Conservation (phyloP, 2,888 invertebrate genomes). For the Drosophila trichaetosa region DNA sequence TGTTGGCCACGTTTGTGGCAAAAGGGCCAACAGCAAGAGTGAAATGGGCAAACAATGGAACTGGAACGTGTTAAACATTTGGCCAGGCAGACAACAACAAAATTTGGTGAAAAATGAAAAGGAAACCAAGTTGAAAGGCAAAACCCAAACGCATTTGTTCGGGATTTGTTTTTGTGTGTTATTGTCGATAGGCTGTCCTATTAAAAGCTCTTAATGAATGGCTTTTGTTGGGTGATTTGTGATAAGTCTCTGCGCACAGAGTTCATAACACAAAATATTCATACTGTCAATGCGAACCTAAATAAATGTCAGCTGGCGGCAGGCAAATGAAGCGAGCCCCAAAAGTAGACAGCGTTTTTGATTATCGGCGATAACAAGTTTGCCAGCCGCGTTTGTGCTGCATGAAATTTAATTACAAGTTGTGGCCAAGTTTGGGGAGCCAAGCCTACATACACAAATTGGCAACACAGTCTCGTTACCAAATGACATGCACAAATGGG, state of each 20-base stretch:
- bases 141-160: conserved; percentile 40
- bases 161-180: conserved; percentile 43
- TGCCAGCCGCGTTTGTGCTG: conserved; percentile 28
- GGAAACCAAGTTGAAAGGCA: conserved; percentile 10
- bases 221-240: conserved; percentile 20
- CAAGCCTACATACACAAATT: conserved; percentile 38
- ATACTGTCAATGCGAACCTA: neutral
- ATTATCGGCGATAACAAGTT: conserved; percentile 43
- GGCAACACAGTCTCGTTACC: conserved; percentile 24
- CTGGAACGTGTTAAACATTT: conserved; percentile 73
- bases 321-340: conserved; percentile 37
- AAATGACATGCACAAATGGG: conserved; percentile 50
- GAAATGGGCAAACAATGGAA: conserved; percentile 39
- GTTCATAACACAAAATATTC: conserved; percentile 1
- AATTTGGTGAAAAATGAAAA: neutral
- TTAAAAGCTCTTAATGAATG: conserved; percentile 34
- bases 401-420: conserved; percentile 66
- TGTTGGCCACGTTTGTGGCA: conserved; percentile 27
- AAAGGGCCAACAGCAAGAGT: conserved; percentile 18
- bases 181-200: conserved; percentile 24
- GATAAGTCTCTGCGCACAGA: conserved; percentile 29
- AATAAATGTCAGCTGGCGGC: neutral
- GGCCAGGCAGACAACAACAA: conserved; percentile 50
- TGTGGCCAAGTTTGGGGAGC: conserved; percentile 35
- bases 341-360: conserved; percentile 45